These are phyloP conservation scores for Rhyzopertha dominica DNA, from an alignment of 1,140 invertebrate species.

Conservation along the genomic window DNA sequence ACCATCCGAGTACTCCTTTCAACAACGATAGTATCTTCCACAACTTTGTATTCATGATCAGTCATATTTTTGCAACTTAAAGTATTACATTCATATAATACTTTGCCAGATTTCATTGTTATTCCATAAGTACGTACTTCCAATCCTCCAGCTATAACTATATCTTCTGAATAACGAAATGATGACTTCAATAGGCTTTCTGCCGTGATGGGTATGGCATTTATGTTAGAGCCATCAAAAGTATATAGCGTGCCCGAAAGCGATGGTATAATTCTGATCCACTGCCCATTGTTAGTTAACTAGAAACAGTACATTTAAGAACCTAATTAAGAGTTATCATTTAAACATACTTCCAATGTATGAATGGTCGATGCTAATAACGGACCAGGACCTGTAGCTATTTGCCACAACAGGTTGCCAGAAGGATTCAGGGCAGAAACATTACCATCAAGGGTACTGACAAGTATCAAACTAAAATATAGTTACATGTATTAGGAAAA, in stretches of 20 bases:
- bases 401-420: conserved; percentile 68
- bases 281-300: conserved; percentile 81
- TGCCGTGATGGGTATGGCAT: conserved; percentile 78
- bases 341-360: conserved; percentile 61
- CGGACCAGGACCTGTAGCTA: conserved; percentile 66
- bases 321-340: neutral
- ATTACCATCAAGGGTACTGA: conserved; percentile 84
- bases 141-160: conserved; percentile 76
- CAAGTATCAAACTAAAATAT: conserved; percentile 67
- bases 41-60: conserved; percentile 38
- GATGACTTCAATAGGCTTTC: conserved; percentile 80
- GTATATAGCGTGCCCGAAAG: conserved; percentile 85
- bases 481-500: too few relatives aligned
- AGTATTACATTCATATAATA: conserved; percentile 74
- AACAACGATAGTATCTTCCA: conserved; percentile 70
- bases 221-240: conserved; percentile 83
- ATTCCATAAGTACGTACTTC: conserved; percentile 68
- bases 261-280: conserved; percentile 84
- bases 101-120: conserved; percentile 65
- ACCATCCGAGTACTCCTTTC: conserved; percentile 79
- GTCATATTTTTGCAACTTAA: conserved; percentile 64
- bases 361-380: conserved; percentile 82
- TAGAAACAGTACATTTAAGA: conserved; percentile 43
- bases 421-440: conserved; percentile 70
- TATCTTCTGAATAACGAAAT: conserved; percentile 76